Conservation (phyloP, 2,113 vertebrate genomes). For the Triplophysa rosa region DNA sequence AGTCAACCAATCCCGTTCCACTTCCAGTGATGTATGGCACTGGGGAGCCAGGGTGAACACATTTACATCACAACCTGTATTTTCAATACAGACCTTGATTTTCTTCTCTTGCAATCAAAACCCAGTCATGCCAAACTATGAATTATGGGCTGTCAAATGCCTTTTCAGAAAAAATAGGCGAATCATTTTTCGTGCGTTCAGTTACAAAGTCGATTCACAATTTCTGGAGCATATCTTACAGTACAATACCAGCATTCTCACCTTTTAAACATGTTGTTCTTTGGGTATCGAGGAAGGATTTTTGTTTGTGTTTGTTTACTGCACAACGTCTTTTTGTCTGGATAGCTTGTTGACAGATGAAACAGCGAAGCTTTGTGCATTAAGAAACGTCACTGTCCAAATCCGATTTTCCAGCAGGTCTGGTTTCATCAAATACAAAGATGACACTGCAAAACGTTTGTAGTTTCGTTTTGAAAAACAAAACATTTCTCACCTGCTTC, state of each 20-base stretch:
- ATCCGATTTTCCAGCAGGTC: not conserved
- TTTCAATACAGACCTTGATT: not conserved
- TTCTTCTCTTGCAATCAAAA: not conserved
- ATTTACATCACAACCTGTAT: not conserved
- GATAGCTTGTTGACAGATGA: slow-evolving; percentile 10
- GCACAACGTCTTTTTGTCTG: not conserved
- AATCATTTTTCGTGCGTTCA: not conserved
- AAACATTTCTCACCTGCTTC: not conserved
- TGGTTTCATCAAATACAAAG: not conserved
- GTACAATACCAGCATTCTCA: not conserved
- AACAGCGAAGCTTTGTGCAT: not conserved
- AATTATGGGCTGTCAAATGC: not conserved
- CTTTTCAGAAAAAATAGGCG: not conserved
- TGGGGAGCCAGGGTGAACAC: not conserved
- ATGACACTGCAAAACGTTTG: no score
- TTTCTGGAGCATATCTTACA: not conserved
- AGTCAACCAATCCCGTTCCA: slow-evolving; percentile 33
- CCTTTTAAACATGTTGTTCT: not conserved
- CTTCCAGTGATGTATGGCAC: slow-evolving; percentile 14
- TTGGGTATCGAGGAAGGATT: not conserved
- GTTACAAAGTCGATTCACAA: no score
- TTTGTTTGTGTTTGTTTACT: not conserved
- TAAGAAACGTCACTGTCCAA: not conserved
- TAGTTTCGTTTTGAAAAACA: no score
- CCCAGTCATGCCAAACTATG: not conserved